Percentiles rank a stretch among this genome's conserved stretches.
phyloP scores from a whole-genome alignment of 2,888 invertebrate species.

The Ashinkailepas kermadecensis region DNA sequence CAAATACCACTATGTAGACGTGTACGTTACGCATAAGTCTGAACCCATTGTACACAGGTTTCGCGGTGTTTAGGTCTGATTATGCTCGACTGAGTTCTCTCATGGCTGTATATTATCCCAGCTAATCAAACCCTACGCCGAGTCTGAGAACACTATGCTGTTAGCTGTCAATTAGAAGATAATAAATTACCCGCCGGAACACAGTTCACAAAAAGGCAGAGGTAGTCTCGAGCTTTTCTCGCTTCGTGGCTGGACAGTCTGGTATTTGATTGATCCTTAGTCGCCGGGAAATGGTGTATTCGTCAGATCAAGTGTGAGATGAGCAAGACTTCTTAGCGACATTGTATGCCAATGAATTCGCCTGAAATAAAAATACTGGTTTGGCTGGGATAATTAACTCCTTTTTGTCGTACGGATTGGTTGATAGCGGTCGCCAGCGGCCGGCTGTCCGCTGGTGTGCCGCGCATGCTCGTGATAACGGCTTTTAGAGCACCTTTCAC shows the following conservation, averaged over 20 bases:
- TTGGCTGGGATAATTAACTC: conserved; percentile 12
- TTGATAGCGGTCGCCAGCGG: not conserved
- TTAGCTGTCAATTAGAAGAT: conserved; percentile 9
- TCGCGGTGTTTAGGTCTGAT: too few relatives aligned
- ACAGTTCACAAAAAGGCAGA: not conserved
- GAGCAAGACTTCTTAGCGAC: not conserved
- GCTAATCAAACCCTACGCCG: not conserved
- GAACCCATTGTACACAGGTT: too few relatives aligned
- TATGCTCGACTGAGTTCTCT: not conserved
- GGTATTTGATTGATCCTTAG: not conserved
- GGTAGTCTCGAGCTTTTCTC: not conserved
- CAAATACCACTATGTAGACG: too few relatives aligned
- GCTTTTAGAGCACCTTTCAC: not conserved
- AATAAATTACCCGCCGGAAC: not conserved
- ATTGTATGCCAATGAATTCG: not conserved
- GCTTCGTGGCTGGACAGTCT: not conserved
- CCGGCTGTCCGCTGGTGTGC: too few relatives aligned
- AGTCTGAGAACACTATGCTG: conserved; percentile 11
- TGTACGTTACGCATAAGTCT: too few relatives aligned
- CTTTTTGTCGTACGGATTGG: conserved; percentile 1
- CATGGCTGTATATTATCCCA: not conserved
- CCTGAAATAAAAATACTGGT: conserved; percentile 3
- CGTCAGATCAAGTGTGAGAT: not conserved
- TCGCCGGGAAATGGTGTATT: not conserved
- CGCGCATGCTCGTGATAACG: not conserved